Base-by-base conservation (phyloP, 2,113 vertebrate species). In the Toxotes chatareus region DNA sequence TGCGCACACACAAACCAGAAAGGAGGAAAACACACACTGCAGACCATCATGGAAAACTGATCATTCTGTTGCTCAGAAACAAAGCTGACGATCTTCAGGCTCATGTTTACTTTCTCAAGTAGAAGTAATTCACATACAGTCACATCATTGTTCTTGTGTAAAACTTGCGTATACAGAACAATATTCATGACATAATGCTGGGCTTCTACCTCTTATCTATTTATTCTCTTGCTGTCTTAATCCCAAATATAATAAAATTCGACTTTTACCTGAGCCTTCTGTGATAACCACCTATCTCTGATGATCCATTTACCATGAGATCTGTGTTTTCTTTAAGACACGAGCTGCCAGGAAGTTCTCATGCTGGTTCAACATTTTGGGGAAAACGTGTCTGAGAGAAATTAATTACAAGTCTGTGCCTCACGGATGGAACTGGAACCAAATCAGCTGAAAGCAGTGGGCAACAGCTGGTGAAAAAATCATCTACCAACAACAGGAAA, bases 21-120 rank as follows among this genome's bases (percentile, higher is more conserved):
- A 38, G 36, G 17, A 47, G 51, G 0, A 6, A 14, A 34, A 21
- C 44, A 57, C 8, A 73, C 47, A 4, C 10, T 34, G 27, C 27
- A 32, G 5, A 23, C 0, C 21, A 16, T 23, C 42, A 34, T 63
- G 55, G 61, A 71, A 71, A 83, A 56, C 23, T n/a, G 75, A 75
- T 74, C 47, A 42, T 63, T 44, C 61, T 63, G 8, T 36, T 53
- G 44, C n/a, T 53, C 40, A 1, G 34, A 63, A 32, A 51, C 27
- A 62, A 12, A 72, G 40, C 10, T 1, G 4, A 0, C 19, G 4
- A 6, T 21, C 4, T 1, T 36, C 17, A 12, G 14, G 17, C 14
- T 64, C 27, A 46, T 21, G 11, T 44, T 44, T 23, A 17, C 51
- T 55, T 19, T 59, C 7, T 34, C 13, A 42, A 19, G 47, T 7